phyloP scores from a whole-genome alignment of 2,888 invertebrate species.

The Phengaris alcon region DNA sequence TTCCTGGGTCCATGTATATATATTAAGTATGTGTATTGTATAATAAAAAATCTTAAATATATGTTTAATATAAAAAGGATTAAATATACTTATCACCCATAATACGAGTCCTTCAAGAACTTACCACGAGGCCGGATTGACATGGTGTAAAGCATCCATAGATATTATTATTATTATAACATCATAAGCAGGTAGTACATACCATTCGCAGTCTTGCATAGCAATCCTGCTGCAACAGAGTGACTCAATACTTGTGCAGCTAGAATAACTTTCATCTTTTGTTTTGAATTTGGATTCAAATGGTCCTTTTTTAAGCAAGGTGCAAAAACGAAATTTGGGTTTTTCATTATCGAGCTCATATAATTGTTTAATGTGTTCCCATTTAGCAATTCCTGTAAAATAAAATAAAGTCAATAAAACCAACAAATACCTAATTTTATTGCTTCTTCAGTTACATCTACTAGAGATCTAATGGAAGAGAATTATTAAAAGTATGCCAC shows the following conservation, averaged over 20 bases:
- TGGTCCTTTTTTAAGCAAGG: not conserved
- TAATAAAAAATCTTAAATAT: not conserved
- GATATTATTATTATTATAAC: not conserved
- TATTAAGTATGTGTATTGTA: not conserved
- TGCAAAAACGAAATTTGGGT: not conserved
- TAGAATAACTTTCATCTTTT: constrained; percentile 22
- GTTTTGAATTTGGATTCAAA: not conserved
- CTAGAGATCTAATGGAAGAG: too few relatives aligned
- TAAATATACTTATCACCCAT: not conserved
- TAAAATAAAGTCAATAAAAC: too few relatives aligned
- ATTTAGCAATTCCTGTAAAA: too few relatives aligned
- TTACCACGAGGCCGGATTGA: not conserved
- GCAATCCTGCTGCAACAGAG: not conserved
- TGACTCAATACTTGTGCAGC: constrained; percentile 1
- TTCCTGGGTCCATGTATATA: too few relatives aligned
- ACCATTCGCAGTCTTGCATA: not conserved
- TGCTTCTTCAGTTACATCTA: too few relatives aligned
- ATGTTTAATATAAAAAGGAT: not conserved
- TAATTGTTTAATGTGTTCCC: too few relatives aligned
- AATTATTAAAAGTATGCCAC: too few relatives aligned
- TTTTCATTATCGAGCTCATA: too few relatives aligned
- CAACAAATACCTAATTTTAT: too few relatives aligned
- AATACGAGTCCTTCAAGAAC: not conserved
- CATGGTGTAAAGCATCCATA: not conserved
- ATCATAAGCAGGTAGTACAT: not conserved